Percentiles rank a stretch among this genome's conserved stretches.
Evolutionary conservation across 2,797 vertebrate genomes (phyloP).

Genomic region (Myotis findleyi): DNA sequence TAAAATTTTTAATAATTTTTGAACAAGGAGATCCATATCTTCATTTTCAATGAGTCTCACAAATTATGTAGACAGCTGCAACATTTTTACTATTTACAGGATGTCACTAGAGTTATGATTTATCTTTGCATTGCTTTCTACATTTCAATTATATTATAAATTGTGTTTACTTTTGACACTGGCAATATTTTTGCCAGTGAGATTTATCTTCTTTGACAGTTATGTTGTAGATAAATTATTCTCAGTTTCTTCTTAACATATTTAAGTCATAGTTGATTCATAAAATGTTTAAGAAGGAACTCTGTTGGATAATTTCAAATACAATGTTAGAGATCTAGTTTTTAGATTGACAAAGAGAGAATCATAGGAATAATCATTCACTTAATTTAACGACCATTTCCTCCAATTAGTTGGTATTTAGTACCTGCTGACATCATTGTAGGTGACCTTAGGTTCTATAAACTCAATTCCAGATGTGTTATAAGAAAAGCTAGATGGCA

Average conservation of each 20-base stretch:
- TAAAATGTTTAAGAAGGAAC: constrained; percentile 43
- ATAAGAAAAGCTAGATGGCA: not conserved
- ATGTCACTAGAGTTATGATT: not conserved
- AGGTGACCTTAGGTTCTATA: not conserved
- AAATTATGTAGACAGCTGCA: not conserved
- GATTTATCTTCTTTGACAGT: constrained; percentile 4
- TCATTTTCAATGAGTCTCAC: not conserved
- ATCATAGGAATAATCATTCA: not conserved
- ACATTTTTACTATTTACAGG: constrained; percentile 24
- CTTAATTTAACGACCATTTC: not conserved
- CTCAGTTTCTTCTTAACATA: constrained; percentile 22
- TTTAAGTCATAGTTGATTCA: constrained; percentile 7
- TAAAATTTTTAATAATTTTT: constrained; percentile 25
- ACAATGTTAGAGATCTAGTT: not conserved
- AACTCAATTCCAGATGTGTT: not conserved
- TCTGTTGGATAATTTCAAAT: not conserved
- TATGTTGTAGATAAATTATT: not conserved
- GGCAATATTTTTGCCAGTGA: not conserved
- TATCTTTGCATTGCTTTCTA: constrained; percentile 23
- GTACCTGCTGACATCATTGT: not conserved
- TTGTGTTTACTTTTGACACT: constrained; percentile 33
- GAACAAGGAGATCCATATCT: not conserved
- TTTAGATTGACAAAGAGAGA: not conserved
- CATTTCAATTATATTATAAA: constrained; percentile 24
- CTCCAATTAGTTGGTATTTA: not conserved